A percentile compares a stretch with the other conserved stretches of the same genome.
Evolutionary conservation across 1,140 invertebrate genomes (phyloP).

Genomic region (Tribolium madens): DNA sequence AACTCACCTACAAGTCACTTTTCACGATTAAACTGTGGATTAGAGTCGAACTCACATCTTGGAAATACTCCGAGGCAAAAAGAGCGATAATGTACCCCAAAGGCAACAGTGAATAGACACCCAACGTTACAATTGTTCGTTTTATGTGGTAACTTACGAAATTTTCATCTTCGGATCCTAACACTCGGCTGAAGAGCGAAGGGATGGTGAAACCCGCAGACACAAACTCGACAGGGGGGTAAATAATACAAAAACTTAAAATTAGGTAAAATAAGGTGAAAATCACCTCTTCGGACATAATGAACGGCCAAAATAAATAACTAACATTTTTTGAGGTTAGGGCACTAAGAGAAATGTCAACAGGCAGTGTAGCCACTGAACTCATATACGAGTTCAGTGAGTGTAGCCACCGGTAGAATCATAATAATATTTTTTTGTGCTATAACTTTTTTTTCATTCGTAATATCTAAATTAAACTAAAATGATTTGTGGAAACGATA

Average conservation of each 20-base stretch:
- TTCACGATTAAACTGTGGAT: neutral
- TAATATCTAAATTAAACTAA: too few species aligned
- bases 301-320: slow-evolving; percentile 3
- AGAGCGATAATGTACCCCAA: slow-evolving; percentile 72
- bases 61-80: neutral
- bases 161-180: slow-evolving; percentile 77
- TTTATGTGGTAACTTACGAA: slow-evolving; percentile 81
- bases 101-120: slow-evolving; percentile 78
- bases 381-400: too few species aligned
- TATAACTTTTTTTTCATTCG: too few species aligned
- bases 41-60: slow-evolving; percentile 26
- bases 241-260: slow-evolving; percentile 77
- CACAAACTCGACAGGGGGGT: slow-evolving; percentile 81
- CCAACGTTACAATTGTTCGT: slow-evolving; percentile 74
- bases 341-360: neutral
- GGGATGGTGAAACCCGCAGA: slow-evolving; percentile 80
- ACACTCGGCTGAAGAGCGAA: slow-evolving; percentile 72
- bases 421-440: too few species aligned
- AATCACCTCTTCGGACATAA: slow-evolving; percentile 59
- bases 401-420: neutral
- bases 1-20: slow-evolving; percentile 61
- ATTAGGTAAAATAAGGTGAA: slow-evolving; percentile 79
- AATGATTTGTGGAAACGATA: too few species aligned
- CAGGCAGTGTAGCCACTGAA: neutral
- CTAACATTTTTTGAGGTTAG: slow-evolving; percentile 18